phyloP scores from a whole-genome alignment of 1,140 invertebrate species.

The Apis laboriosa region DNA sequence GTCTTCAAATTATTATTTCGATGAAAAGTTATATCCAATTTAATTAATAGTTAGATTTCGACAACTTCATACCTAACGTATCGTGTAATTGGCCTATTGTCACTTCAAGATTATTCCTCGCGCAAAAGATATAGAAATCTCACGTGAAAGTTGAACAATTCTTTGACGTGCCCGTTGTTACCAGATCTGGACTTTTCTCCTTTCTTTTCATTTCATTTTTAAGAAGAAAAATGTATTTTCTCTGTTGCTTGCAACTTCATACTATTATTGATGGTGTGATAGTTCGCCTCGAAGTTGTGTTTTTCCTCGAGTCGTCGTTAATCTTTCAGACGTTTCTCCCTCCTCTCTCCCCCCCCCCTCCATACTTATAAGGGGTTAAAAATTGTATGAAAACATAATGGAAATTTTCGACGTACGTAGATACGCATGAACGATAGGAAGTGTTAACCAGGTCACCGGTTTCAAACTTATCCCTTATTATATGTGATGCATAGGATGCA shows the following conservation, averaged over 20 bases:
- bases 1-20: background rate
- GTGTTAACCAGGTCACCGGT: background rate
- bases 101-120: no score
- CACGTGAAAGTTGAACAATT: background rate
- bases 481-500: background rate
- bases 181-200: background rate
- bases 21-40: background rate
- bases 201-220: background rate
- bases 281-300: background rate
- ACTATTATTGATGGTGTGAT: background rate
- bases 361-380: background rate
- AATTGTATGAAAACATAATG: background rate
- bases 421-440: background rate
- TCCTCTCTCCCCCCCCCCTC: no score
- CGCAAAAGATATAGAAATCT: no score
- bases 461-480: conserved; percentile 1
- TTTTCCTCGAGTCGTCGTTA: background rate
- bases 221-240: background rate
- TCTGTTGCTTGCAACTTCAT: background rate
- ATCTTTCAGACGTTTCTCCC: background rate
- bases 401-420: background rate
- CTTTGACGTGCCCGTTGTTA: background rate
- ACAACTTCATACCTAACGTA: background rate
- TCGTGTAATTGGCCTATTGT: no score
- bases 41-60: background rate